A percentile compares a stretch with the other conserved stretches of the same genome.
Evolutionary conservation across 2,797 vertebrate genomes (phyloP).

Genomic region (Argya squamiceps): DNA sequence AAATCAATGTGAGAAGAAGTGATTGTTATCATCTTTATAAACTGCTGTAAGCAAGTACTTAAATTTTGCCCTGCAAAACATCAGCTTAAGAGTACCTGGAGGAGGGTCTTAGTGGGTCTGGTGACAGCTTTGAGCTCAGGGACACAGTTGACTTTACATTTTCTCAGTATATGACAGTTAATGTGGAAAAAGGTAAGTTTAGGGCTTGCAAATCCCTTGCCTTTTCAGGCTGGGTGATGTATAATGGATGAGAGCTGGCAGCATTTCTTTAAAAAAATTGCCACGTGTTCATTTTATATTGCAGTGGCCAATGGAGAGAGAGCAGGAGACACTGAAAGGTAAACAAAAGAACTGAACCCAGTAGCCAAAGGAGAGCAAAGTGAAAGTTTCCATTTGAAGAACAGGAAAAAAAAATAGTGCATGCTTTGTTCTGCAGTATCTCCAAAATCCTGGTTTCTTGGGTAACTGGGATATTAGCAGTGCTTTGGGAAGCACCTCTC

Average conservation of each 20-base stretch:
- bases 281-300: conserved; percentile 30
- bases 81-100: not conserved
- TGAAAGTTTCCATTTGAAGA: not conserved
- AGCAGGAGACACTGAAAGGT: conserved; percentile 5
- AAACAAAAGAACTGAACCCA: not conserved
- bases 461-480: not conserved
- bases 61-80: not conserved
- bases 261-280: not conserved
- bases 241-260: not conserved
- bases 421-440: not conserved
- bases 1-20: not conserved
- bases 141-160: not conserved
- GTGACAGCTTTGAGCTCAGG: not conserved
- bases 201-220: not conserved
- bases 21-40: not conserved
- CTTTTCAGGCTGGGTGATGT: not conserved
- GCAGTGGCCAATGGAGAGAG: not conserved
- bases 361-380: not conserved
- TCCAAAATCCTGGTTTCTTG: not conserved
- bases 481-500: not conserved
- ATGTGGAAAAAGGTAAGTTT: not conserved
- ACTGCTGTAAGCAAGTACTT: not conserved
- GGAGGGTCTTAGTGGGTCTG: not conserved
- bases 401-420: not conserved
- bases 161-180: not conserved